These are phyloP conservation scores for Pseudochirops cupreus DNA, from an alignment of 2,797 vertebrate genomes.

Conservation along the genomic window DNA sequence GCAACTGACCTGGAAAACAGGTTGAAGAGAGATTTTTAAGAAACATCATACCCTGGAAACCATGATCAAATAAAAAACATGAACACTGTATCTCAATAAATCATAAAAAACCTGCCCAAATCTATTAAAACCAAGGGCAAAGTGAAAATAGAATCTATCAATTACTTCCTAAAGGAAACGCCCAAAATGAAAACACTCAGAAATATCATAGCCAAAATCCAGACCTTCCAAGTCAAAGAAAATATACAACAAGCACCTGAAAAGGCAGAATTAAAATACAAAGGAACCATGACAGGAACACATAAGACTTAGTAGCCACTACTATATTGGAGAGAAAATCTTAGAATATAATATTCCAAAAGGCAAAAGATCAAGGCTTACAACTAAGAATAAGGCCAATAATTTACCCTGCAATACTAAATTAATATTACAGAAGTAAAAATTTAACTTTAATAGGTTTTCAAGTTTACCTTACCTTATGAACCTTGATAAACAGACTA, in stretches of 20 bases:
- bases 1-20: neutral
- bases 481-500: neutral
- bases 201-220: no score
- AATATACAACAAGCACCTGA: no score
- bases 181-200: no score
- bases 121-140: neutral
- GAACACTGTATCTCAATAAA: neutral
- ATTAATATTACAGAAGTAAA: neutral
- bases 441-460: neutral
- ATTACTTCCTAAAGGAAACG: no score
- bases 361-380: neutral
- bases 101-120: neutral
- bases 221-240: no score
- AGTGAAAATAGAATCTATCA: neutral
- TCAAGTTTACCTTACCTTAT: neutral
- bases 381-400: neutral
- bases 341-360: neutral
- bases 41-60: neutral
- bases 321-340: neutral
- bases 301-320: neutral
- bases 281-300: neutral
- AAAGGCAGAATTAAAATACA: neutral
- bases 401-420: neutral
- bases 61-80: neutral
- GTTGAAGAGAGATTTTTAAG: neutral